Percentiles rank a stretch among this genome's conserved stretches.
These are phyloP conservation scores for Hipposideros larvatus DNA, from an alignment of 2,797 vertebrate species.

Conservation along the genomic window DNA sequence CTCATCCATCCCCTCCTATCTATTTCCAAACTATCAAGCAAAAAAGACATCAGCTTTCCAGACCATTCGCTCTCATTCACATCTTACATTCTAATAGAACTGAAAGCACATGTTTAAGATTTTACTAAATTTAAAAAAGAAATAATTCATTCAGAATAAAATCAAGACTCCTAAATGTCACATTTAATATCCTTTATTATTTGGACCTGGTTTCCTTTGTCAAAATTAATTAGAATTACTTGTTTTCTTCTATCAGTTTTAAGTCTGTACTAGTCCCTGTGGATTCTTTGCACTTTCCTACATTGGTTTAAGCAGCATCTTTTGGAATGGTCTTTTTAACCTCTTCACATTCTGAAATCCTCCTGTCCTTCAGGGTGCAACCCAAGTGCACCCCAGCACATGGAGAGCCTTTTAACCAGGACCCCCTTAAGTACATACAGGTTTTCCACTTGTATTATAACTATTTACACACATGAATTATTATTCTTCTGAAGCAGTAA, in stretches of 20 bases:
- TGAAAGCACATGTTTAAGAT: neutral
- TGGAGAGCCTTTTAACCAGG: neutral
- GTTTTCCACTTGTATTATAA: neutral
- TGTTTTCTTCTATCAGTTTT: neutral
- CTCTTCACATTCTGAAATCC: neutral
- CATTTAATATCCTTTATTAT: neutral
- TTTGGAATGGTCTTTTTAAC: neutral
- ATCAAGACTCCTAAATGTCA: neutral
- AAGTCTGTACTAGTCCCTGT: neutral
- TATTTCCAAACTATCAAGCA: neutral
- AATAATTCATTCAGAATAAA: neutral
- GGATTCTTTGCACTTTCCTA: neutral
- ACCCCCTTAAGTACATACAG: neutral
- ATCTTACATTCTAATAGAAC: neutral
- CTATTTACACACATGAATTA: neutral
- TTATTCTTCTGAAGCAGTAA: neutral
- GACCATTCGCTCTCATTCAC: neutral
- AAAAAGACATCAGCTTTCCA: neutral
- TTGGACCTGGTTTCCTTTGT: neutral
- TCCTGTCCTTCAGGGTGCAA: neutral
- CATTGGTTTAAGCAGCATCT: neutral
- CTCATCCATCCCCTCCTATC: neutral
- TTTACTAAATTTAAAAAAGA: neutral
- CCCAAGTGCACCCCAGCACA: neutral
- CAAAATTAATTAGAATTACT: constrained; percentile 26